Evolutionary conservation across 2,888 invertebrate species (phyloP).

Genomic region (Epicampocera succincta): DNA sequence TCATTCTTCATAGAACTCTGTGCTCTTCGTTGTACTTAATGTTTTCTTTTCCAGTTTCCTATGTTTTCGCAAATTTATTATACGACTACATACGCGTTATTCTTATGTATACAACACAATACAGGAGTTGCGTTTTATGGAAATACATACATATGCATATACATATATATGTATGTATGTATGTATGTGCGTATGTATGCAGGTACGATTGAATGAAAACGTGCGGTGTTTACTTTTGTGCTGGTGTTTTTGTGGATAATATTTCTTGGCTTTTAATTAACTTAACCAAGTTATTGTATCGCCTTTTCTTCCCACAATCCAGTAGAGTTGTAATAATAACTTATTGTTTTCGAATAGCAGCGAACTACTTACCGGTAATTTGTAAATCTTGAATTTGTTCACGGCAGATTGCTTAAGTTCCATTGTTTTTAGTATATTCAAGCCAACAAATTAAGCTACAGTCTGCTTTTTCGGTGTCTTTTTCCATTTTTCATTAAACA

Average conservation of each 20-base stretch:
- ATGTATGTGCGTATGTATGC: background rate
- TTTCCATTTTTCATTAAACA: no score
- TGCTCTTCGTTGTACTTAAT: no score
- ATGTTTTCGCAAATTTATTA: no score
- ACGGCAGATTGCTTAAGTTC: conserved; percentile 10
- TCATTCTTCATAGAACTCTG: no score
- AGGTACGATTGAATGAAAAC: no score
- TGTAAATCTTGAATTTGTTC: conserved; percentile 22
- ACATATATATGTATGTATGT: background rate
- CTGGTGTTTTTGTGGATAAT: conserved; percentile 6
- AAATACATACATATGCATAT: background rate
- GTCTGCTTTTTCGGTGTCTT: no score
- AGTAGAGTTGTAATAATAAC: conserved; percentile 13
- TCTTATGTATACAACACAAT: no score
- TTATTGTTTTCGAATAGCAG: conserved; percentile 8
- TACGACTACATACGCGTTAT: no score
- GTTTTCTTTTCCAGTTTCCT: no score
- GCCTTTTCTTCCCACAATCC: conserved; percentile 28
- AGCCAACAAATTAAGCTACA: background rate
- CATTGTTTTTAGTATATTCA: conserved; percentile 5
- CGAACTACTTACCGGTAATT: background rate
- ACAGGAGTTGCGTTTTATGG: no score
- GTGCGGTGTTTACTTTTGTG: no score
- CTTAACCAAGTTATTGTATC: background rate
- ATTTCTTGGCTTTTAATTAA: background rate